Base-by-base conservation (phyloP, 1,140 invertebrate species). In the Anastrepha obliqua region DNA sequence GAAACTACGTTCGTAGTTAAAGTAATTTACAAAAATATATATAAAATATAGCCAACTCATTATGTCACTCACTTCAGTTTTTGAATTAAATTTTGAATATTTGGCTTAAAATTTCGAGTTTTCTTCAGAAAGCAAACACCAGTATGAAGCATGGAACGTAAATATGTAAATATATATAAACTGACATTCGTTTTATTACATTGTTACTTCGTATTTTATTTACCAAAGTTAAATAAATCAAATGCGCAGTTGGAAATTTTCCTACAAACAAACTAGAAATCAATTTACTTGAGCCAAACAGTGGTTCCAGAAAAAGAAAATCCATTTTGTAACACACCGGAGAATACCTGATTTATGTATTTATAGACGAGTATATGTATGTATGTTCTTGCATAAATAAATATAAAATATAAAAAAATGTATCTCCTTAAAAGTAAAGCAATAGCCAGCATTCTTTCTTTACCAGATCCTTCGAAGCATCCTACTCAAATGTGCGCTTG, bases 211-310 rank as follows among this genome's bases (percentile, higher is more conserved):
- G 15, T 47, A 42, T 42, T 74, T 74, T n/a, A 74, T 47, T 74
- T 74, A 42, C 42, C 39, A 74, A 47, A 74, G 42, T 42, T 17
- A 47, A 42, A 74, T 74, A 74, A 74, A 74, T 74, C 39, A 74
- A 74, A 5, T 47, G 15, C 6, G n/a, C 42, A 74, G 44, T 74
- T 74, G 15, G 42, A 44, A 15, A 74, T 3, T 74, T 74, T 44
- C 39, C 4, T 17, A 74, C 42, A 74, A 74, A 74, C 42, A 74
- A 6, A 74, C 60, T 5, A 4, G 20, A 67, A 67, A 42, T 2
- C 65, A 67, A 67, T 13, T 13, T 11, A 39, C 29, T 67, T 39
- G 29, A 39, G 65, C 9, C 44, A 5, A 74, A 3, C 44, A 42
- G 67, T 70, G 42, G 15, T 4, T 44, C 20, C 44, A 17, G 39